phyloP scores from a whole-genome alignment of 2,888 invertebrate genomes.

The Drosophila paramelanica region DNA sequence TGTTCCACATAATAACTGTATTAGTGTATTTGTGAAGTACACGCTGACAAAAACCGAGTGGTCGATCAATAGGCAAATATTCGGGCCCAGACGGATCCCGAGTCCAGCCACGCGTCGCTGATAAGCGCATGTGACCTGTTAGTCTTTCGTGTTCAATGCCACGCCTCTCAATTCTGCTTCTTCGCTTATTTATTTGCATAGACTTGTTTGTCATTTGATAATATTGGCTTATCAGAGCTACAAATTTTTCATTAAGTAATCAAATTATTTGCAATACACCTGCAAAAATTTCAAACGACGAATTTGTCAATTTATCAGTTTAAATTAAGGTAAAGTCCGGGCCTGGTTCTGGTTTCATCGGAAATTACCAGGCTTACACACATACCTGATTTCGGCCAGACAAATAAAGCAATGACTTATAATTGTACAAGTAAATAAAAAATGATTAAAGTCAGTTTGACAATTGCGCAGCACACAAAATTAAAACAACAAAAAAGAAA shows the following conservation, averaged over 20 bases:
- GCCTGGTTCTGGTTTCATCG: slow-evolving; percentile 44
- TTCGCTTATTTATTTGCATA: slow-evolving; percentile 28
- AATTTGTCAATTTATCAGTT: slow-evolving; percentile 6
- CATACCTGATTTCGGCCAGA: slow-evolving; percentile 19
- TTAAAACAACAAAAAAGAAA: slow-evolving; percentile 13
- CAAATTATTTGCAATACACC: slow-evolving; percentile 13
- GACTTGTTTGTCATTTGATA: slow-evolving; percentile 25
- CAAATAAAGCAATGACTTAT: slow-evolving; percentile 51
- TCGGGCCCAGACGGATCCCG: slow-evolving; percentile 6
- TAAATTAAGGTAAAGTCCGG: slow-evolving; percentile 17
- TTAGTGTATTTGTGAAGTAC: slow-evolving; percentile 11
- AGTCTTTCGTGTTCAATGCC: slow-evolving; percentile 19
- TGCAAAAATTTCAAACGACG: neutral
- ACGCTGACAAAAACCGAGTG: slow-evolving; percentile 28
- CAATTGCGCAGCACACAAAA: slow-evolving; percentile 67
- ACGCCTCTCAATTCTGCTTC: slow-evolving; percentile 27
- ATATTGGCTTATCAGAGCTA: slow-evolving; percentile 46
- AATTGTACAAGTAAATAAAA: slow-evolving; percentile 46
- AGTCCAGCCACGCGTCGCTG: slow-evolving; percentile 40
- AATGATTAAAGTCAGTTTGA: slow-evolving; percentile 47
- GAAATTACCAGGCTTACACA: slow-evolving; percentile 10
- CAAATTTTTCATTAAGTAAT: slow-evolving; percentile 36
- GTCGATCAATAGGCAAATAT: slow-evolving; percentile 22
- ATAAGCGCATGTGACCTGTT: slow-evolving; percentile 75
- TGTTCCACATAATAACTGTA: slow-evolving; percentile 38